Evolutionary conservation across 2,888 invertebrate genomes (phyloP), one percentile per base, ranked within the genome.

Genomic region (Proisotoma minuta): DNA sequence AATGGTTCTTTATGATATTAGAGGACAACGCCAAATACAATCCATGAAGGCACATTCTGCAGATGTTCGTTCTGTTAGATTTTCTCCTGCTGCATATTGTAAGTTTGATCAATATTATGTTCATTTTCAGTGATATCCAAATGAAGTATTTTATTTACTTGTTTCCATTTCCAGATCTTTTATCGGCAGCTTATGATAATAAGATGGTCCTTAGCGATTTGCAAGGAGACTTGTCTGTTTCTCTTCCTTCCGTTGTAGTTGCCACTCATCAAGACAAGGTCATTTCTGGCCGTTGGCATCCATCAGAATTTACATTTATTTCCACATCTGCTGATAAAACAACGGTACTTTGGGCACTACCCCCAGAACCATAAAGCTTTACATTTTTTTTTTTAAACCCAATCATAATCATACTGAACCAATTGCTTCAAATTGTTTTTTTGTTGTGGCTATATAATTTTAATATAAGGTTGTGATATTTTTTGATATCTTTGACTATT

Each of bases 321-420:
- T 94, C 94, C 62, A 95, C 97, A n/a, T 93, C 94, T 56, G 98
- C 99, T 8, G 99, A 99, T 78, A 93, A 93, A 78, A 94, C 94
- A 5, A 93, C 93, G 40, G 91, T 91, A 1, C 83, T 97, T 40
- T 99, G 98, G 98, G 94, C 94, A 59, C 83, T 98, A 75, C 98
- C 98, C 47, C 90, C 91, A 18, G 71, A 71, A 59, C 65, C 65
- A 4, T 69, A 39, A 53, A 39, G 28, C 5, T 23, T 52, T 52
- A n/a, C 49, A 23, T 12, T 47, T 47, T 47, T 34, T 34, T 10
- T 12, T 34, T 34, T 34, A 12, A 34, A n/a, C n/a, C n/a, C n/a
- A n/a, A n/a, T n/a, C n/a, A n/a, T n/a, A n/a, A n/a, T n/a, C n/a
- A n/a, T n/a, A n/a, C n/a, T n/a, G n/a, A n/a, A n/a, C n/a, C n/a